Percentiles rank a stretch among this genome's conserved stretches.
phyloP scores from a whole-genome alignment of 1,140 invertebrate genomes.

The Campoletis sonorensis region DNA sequence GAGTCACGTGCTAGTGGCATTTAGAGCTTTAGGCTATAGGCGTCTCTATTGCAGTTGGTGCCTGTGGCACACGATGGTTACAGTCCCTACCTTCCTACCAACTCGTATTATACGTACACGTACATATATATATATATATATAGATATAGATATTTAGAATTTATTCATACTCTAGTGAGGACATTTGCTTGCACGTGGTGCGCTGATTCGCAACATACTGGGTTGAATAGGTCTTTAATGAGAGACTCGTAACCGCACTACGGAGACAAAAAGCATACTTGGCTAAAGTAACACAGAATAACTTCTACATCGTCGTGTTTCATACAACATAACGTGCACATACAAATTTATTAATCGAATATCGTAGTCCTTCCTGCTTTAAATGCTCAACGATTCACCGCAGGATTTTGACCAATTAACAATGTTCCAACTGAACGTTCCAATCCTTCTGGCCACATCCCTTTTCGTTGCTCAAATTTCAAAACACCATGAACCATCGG shows the following conservation, averaged over 20 bases:
- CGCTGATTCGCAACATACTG: not conserved
- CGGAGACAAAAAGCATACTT: conserved; percentile 11
- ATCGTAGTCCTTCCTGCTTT: no score
- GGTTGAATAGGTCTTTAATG: conserved; percentile 1
- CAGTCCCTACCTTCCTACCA: not conserved
- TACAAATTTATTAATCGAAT: not conserved
- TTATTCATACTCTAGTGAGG: conserved; percentile 8
- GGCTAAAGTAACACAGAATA: not conserved
- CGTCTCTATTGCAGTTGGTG: conserved; percentile 2
- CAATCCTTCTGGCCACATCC: no score
- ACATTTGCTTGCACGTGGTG: not conserved
- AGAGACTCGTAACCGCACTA: not conserved
- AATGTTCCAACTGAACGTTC: no score
- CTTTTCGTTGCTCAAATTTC: no score
- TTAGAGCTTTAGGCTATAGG: not conserved
- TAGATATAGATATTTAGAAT: not conserved
- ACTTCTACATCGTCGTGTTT: not conserved
- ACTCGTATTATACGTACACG: not conserved
- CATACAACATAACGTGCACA: no score
- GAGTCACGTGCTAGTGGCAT: conserved; percentile 1
- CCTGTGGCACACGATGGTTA: conserved; percentile 1
- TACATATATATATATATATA: not conserved
- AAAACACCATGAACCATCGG: no score
- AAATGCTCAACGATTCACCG: no score
- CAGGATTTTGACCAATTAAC: no score